Conservation (phyloP, 2,113 vertebrate genomes). For the Strigops habroptila region DNA sequence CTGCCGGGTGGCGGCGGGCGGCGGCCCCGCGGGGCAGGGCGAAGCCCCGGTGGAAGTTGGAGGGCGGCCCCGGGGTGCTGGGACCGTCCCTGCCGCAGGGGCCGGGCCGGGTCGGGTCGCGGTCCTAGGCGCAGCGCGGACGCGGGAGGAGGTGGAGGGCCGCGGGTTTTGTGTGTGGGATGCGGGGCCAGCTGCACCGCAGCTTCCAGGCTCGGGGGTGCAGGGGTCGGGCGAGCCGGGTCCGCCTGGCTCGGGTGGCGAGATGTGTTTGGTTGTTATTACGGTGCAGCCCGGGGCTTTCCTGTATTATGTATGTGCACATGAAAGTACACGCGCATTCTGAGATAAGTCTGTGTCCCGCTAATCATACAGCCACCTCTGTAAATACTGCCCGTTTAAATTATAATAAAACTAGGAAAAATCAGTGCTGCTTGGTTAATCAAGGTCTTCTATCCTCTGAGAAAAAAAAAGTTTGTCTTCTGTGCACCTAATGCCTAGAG, state of each 20-base stretch:
- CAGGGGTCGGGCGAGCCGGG: background rate
- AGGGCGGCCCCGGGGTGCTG: background rate
- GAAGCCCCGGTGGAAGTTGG: background rate
- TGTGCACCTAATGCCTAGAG: background rate
- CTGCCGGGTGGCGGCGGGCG: background rate
- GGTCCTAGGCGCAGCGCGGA: too few relatives aligned
- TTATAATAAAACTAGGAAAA: background rate
- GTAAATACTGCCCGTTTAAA: background rate
- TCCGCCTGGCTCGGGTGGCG: background rate
- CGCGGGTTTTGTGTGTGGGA: background rate
- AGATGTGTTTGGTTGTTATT: background rate
- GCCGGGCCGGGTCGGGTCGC: background rate
- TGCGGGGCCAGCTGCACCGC: background rate
- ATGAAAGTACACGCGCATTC: fast-evolving
- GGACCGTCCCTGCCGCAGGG: background rate
- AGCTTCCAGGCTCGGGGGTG: background rate
- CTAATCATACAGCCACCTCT: background rate
- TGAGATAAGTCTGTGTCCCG: fast-evolving
- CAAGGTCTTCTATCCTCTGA: fast-evolving
- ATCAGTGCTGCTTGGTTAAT: background rate
- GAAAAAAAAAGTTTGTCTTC: background rate
- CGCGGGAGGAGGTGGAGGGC: background rate
- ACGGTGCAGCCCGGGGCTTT: background rate
- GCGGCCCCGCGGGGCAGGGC: background rate
- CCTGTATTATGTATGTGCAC: fast-evolving